A percentile compares a stretch with the other conserved stretches of the same genome.
phyloP scores from a whole-genome alignment of 1,140 invertebrate genomes.

The Plodia interpunctella region DNA sequence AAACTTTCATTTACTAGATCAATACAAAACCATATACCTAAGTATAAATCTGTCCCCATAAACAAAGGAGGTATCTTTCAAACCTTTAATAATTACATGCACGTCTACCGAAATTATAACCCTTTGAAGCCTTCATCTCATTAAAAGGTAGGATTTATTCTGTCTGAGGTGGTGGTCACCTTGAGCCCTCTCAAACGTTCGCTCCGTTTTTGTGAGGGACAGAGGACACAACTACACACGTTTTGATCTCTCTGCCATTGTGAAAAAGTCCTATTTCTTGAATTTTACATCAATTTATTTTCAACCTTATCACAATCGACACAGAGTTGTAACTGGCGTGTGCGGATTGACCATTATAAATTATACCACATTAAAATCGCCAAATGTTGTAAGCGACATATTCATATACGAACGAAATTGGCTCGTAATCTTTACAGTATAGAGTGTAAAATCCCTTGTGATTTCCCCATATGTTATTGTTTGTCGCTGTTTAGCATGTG shows the following conservation, averaged over 20 bases:
- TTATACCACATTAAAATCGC: constrained; percentile 34
- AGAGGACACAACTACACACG: constrained; percentile 23
- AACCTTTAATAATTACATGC: neutral
- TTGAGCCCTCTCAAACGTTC: constrained; percentile 5
- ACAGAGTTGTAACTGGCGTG: constrained; percentile 16
- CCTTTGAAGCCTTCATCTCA: neutral
- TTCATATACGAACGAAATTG: no score
- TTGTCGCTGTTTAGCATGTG: constrained; percentile 73
- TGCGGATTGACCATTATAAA: constrained; percentile 39
- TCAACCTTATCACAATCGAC: neutral
- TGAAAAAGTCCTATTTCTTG: constrained; percentile 1
- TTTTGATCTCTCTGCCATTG: neutral
- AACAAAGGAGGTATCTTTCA: no score
- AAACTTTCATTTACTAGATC: no score
- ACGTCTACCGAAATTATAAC: neutral
- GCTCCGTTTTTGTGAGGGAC: neutral
- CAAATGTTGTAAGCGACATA: constrained; percentile 27
- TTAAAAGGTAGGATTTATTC: neutral
- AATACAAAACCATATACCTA: no score
- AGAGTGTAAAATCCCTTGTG: constrained; percentile 30
- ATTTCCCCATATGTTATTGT: constrained; percentile 62
- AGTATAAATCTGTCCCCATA: no score
- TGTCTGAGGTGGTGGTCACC: constrained; percentile 10
- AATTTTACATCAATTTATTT: neutral
- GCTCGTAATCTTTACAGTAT: neutral